Conservation (phyloP, 2,797 vertebrate genomes). For the Rhinella marina region DNA sequence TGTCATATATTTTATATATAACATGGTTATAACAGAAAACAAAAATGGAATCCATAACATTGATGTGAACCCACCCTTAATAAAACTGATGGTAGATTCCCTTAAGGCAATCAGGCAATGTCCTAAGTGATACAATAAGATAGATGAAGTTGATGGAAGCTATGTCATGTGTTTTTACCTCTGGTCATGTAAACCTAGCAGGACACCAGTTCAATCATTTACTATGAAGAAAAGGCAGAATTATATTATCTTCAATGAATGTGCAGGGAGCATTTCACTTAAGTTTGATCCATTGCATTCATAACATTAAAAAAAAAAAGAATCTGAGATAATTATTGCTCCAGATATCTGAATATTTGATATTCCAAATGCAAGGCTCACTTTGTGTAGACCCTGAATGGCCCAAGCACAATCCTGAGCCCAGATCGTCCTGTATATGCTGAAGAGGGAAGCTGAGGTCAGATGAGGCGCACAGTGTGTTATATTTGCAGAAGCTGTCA, state of each 20-base stretch:
- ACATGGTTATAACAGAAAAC: too few relatives aligned
- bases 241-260: background rate
- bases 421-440: background rate
- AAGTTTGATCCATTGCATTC: background rate
- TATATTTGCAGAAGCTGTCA: slow-evolving; percentile 29
- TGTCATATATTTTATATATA: too few relatives aligned
- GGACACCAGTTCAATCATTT: background rate
- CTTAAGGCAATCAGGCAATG: too few relatives aligned
- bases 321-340: background rate
- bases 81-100: too few relatives aligned
- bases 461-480: slow-evolving; percentile 15
- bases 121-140: too few relatives aligned
- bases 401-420: background rate
- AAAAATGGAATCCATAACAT: too few relatives aligned
- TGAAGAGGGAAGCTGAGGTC: slow-evolving; percentile 18
- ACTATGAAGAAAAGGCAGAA: background rate
- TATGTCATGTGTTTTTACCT: background rate
- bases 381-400: background rate
- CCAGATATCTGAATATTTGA: background rate
- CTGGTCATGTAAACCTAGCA: background rate
- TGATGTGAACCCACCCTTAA: too few relatives aligned
- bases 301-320: background rate
- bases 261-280: background rate
- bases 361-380: background rate
- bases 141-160: background rate